Evolutionary conservation across 2,113 vertebrate species (phyloP).

Genomic region (Rynchops niger): DNA sequence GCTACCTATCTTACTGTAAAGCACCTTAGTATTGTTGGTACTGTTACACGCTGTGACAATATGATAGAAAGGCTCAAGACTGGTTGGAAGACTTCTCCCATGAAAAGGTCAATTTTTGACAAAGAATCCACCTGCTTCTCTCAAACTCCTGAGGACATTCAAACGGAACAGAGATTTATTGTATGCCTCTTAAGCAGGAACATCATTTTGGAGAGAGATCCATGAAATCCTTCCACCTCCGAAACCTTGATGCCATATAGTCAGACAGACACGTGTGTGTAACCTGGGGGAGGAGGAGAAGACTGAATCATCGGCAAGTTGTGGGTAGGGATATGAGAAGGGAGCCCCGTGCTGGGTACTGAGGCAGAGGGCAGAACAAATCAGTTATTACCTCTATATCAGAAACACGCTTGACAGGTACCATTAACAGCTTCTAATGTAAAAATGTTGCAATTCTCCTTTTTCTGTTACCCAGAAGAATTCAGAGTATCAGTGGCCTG

Average conservation of each 20-base stretch:
- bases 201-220: neutral
- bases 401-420: neutral
- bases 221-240: neutral
- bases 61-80: neutral
- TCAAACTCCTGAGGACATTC: neutral
- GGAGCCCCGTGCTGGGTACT: neutral
- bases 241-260: neutral
- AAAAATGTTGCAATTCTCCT: neutral
- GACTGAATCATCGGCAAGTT: neutral
- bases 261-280: neutral
- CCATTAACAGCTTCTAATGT: neutral
- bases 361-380: neutral
- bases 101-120: neutral
- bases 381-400: neutral
- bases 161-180: neutral
- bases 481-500: neutral
- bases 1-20: neutral
- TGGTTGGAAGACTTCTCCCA: neutral
- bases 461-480: neutral
- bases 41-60: neutral
- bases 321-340: neutral
- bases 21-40: neutral
- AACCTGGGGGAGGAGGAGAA: neutral
- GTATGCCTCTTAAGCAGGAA: neutral
- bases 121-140: neutral